phyloP scores from a whole-genome alignment of 23 tunicate species.

The Halocynthia roretzi region DNA sequence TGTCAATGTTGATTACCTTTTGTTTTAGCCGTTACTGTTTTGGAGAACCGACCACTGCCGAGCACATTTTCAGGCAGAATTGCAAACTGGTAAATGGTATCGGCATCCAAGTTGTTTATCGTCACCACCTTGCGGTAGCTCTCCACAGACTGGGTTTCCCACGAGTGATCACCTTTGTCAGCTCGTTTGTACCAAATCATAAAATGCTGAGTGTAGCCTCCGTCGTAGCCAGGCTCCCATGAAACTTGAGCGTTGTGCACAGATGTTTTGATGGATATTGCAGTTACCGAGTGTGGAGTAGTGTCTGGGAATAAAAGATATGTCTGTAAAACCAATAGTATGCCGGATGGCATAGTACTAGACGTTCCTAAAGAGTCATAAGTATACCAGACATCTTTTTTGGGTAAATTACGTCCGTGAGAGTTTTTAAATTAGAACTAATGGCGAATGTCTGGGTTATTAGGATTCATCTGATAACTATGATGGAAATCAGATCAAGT shows the following conservation, averaged over 20 bases:
- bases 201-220: slow-evolving; percentile 72
- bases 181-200: slow-evolving; percentile 79
- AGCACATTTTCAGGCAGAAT: slow-evolving; percentile 66
- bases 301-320: slow-evolving; percentile 29
- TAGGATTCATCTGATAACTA: no score
- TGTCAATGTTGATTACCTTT: no score
- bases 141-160: slow-evolving; percentile 42
- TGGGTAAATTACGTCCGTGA: no score
- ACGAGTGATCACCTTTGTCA: slow-evolving; percentile 59
- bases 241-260: slow-evolving; percentile 33
- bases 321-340: no score
- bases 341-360: no score
- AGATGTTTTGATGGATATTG: slow-evolving; percentile 47
- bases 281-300: slow-evolving; percentile 57
- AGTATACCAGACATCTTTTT: no score
- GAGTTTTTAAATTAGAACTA: no score
- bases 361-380: no score
- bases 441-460: no score
- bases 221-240: slow-evolving; percentile 88
- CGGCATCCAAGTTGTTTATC: slow-evolving; percentile 59
- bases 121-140: slow-evolving; percentile 54
- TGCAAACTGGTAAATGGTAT: slow-evolving; percentile 77
- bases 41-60: slow-evolving; percentile 74
- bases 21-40: slow-evolving; percentile 51
- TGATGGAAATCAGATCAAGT: no score